Conservation (phyloP, 1,140 invertebrate species). For the Gryllus bimaculatus region DNA sequence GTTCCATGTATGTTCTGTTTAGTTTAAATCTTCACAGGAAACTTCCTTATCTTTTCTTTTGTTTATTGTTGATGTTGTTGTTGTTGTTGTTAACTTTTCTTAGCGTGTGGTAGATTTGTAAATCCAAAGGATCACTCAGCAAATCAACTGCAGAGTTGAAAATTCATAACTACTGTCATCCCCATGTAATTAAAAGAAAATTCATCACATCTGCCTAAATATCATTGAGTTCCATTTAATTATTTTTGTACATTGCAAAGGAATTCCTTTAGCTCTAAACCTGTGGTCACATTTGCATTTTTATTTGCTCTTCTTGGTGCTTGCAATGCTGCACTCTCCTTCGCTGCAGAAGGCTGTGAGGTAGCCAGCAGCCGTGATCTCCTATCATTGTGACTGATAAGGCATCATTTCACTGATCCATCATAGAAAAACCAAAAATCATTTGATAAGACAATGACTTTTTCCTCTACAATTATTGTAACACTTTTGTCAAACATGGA, state of each 20-base stretch:
- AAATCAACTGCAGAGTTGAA: slow-evolving; percentile 4
- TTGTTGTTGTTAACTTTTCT: slow-evolving; percentile 5
- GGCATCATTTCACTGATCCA: neutral
- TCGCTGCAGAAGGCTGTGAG: neutral
- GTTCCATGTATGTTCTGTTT: neutral
- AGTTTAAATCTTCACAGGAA: neutral
- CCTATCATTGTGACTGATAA: slow-evolving; percentile 1
- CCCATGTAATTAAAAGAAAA: neutral
- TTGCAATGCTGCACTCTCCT: neutral
- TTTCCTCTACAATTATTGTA: slow-evolving; percentile 9
- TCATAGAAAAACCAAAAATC: slow-evolving; percentile 6
- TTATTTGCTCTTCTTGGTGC: neutral
- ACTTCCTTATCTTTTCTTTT: slow-evolving; percentile 5
- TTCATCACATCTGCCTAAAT: neutral
- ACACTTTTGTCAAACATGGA: slow-evolving; percentile 14
- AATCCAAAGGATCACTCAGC: slow-evolving; percentile 1
- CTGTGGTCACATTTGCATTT: neutral
- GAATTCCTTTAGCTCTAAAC: neutral
- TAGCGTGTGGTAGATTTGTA: slow-evolving; percentile 1
- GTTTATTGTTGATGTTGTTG: slow-evolving; percentile 5
- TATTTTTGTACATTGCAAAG: neutral
- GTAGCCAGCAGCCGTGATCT: neutral
- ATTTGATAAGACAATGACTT: slow-evolving; percentile 10
- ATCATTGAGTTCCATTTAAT: neutral
- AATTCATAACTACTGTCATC: neutral